Conservation (phyloP, 2,113 vertebrate species). For the Caranx ignobilis region DNA sequence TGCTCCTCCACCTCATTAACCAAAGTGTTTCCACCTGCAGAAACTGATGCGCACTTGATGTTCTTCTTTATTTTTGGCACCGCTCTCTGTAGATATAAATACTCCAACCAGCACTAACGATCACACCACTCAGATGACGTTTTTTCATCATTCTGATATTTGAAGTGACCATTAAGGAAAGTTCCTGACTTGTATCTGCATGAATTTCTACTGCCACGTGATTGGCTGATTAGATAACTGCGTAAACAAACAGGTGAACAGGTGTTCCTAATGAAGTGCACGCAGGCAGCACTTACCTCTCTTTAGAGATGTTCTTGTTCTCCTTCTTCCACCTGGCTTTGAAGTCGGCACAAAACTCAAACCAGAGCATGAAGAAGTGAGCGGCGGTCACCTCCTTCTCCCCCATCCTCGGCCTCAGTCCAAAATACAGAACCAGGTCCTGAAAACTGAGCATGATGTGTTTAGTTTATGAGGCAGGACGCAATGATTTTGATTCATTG, state of each 20-base stretch:
- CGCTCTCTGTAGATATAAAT: too few species aligned
- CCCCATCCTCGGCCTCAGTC: slow-evolving; percentile 89
- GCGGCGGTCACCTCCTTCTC: slow-evolving; percentile 90
- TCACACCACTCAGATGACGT: background rate
- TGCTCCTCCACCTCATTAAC: too few species aligned
- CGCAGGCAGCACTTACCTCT: slow-evolving; percentile 79
- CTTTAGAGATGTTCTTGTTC: slow-evolving; percentile 93
- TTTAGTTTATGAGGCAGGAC: background rate
- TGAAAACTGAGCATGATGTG: slow-evolving; percentile 86
- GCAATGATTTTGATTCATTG: background rate
- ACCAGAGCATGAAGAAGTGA: slow-evolving; percentile 95
- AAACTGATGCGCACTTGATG: too few species aligned
- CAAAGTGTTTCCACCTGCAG: too few species aligned
- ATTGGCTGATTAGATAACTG: background rate
- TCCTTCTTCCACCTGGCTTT: slow-evolving; percentile 95
- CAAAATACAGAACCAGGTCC: slow-evolving; percentile 90
- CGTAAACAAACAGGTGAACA: background rate
- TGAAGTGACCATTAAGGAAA: background rate
- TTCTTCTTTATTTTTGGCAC: too few species aligned
- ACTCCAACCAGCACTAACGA: too few species aligned
- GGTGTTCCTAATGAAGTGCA: background rate
- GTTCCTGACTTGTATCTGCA: background rate
- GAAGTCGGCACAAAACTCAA: slow-evolving; percentile 97
- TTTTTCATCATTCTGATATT: background rate
- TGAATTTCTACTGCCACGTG: background rate